Base-by-base conservation (phyloP, 2,797 vertebrate genomes). In the Anomalospiza imberbis region DNA sequence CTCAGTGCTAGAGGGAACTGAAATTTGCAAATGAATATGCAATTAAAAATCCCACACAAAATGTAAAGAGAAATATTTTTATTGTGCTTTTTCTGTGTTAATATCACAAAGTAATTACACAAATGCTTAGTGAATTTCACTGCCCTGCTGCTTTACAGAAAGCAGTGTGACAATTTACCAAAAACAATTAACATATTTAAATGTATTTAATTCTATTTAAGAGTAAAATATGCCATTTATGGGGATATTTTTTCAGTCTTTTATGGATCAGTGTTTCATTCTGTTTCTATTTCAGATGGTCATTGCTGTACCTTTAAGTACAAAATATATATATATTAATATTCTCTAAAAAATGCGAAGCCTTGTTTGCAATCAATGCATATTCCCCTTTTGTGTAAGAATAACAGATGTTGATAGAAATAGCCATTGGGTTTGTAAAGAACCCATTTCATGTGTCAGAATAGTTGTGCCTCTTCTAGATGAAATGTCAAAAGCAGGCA, bases 361-460 rank as follows among this genome's bases (percentile, higher is more conserved):
- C 89, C 97, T 95, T 97, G 97, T 96, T 97, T 97, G 96, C 95
- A 87, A 96, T 97, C 97, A 97, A 90, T 91, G 92, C 96, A 87
- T 88, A 97, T 97, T 97, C 95, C 72, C 71, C 60, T 95, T 97
- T 95, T 60, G 53, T 93, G 95, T 94, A 97, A 95, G 96, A 97
- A 96, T 97, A 98, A 97, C 96, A 95, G 85, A 96, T 97, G 94
- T 96, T 97, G 97, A 97, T 97, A 91, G 98, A 96, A 97, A 97
- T 95, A 96, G 98, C 97, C 97, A 95, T 95, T 95, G 97, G 97
- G 94, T 96, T 97, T 97, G 95, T 96, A 96, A 97, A 97, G 97
- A 97, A 97, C 96, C 97, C 98, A 97, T 97, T 97, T 94, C 94
- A 80, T 95, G 96, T 98, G 98, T 98, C 97, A 98, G 96, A 95